These are phyloP conservation scores for Palythoa grandis DNA, from an alignment of 92 coral and sea anemone genomes.

Conservation along the genomic window DNA sequence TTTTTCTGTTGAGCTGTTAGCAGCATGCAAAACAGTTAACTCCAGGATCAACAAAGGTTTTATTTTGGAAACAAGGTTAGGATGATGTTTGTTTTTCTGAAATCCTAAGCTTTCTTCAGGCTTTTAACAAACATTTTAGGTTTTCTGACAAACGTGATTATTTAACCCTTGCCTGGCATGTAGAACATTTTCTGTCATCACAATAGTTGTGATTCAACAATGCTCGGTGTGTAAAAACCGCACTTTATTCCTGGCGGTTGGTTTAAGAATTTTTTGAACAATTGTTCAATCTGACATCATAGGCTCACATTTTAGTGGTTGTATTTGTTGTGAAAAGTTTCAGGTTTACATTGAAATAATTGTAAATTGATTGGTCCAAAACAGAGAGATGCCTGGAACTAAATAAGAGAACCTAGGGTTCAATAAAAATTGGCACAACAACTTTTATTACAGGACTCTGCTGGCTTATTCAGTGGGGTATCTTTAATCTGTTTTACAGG, in stretches of 20 bases:
- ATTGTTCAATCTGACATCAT: not conserved
- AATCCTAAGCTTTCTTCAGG: not conserved
- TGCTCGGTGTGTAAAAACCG: not conserved
- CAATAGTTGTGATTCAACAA: not conserved
- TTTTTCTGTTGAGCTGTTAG: not conserved
- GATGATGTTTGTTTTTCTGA: conserved; percentile 18
- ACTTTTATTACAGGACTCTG: too few relatives aligned
- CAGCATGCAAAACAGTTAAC: not conserved
- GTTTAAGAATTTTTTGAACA: too few relatives aligned
- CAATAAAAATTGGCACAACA: too few relatives aligned
- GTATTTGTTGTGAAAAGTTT: too few relatives aligned
- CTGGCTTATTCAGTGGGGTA: too few relatives aligned
- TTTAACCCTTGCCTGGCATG: conserved; percentile 12
- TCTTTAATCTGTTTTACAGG: too few relatives aligned
- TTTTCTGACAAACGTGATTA: not conserved
- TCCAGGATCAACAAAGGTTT: not conserved
- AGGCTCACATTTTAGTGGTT: not conserved
- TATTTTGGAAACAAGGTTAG: conserved; percentile 17
- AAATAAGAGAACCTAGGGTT: too few relatives aligned
- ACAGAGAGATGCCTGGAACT: too few relatives aligned
- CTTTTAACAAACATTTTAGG: conserved; percentile 8
- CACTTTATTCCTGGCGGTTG: not conserved
- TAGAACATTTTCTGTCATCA: not conserved
- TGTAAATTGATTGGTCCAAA: too few relatives aligned
- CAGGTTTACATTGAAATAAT: too few relatives aligned